These are phyloP conservation scores for Zosterops pallidus DNA, from an alignment of 2,113 vertebrate species.

Conservation along the genomic window DNA sequence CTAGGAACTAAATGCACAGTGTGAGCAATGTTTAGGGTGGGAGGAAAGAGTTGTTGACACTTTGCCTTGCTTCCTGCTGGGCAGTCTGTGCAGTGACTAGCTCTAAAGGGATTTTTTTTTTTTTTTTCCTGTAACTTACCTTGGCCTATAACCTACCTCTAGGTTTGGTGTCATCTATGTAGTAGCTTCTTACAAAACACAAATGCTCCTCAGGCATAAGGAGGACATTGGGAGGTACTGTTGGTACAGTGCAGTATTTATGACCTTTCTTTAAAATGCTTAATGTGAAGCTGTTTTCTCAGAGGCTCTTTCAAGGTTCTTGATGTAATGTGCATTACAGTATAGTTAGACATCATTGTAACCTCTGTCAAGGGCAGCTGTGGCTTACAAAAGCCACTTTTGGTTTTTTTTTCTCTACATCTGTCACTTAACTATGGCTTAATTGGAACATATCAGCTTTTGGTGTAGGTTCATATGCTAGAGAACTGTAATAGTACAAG, in stretches of 20 bases:
- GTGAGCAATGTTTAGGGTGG: slow-evolving; percentile 5
- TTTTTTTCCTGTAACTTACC: slow-evolving; percentile 55
- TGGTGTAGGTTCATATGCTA: slow-evolving; percentile 60
- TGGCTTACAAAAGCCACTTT: slow-evolving; percentile 54
- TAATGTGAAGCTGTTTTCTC: slow-evolving; percentile 67
- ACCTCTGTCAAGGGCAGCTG: slow-evolving; percentile 67
- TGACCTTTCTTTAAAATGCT: slow-evolving; percentile 68
- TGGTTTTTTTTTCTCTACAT: slow-evolving; percentile 12
- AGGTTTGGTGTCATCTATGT: slow-evolving; percentile 65
- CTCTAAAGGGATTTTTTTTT: slow-evolving; percentile 32
- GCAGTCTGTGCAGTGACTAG: slow-evolving; percentile 44
- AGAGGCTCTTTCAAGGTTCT: slow-evolving; percentile 67
- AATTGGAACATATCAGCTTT: slow-evolving; percentile 67
- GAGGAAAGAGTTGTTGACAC: slow-evolving; percentile 40
- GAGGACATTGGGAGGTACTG: slow-evolving; percentile 60
- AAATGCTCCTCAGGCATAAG: slow-evolving; percentile 33
- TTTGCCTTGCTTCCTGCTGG: slow-evolving; percentile 36
- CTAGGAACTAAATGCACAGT: slow-evolving; percentile 37
- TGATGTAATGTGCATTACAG: slow-evolving; percentile 65
- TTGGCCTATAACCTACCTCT: slow-evolving; percentile 75
- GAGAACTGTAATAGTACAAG: slow-evolving; percentile 56
- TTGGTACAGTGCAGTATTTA: slow-evolving; percentile 72
- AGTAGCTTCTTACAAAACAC: slow-evolving; percentile 56
- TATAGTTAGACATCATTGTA: slow-evolving; percentile 67
- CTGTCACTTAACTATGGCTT: slow-evolving; percentile 64